Base-by-base conservation (phyloP, 2,113 vertebrate genomes). In the Haliaeetus leucogaster region DNA sequence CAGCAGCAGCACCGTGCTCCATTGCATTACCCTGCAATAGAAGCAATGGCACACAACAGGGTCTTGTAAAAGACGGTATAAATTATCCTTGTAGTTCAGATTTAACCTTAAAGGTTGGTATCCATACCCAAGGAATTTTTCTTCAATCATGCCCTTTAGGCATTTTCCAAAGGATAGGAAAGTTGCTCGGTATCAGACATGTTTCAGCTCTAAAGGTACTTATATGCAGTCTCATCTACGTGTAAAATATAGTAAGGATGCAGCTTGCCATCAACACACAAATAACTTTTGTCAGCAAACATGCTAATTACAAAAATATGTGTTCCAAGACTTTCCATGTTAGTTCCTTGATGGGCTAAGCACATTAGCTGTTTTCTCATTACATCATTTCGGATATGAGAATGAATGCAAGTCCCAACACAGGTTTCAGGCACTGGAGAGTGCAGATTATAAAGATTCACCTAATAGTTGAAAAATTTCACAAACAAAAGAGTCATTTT, bases 241-340 rank as follows among this genome's bases (percentile, higher is more conserved):
- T 63, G 30, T 61, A 88, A 91, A 94, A 81, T 55, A 59, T 22
- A 58, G n/a, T 38, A 80, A 16, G 3, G 86, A 87, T 89, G 29
- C 56, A 70, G 21, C n/a, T 90, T 95, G 82, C 62, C 82, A 73
- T 87, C 86, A 87, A 87, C 70, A 81, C 45, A 34, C 58, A 91
- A 83, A 90, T 13, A 93, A 79, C 78, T 88, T 97, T 81, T 95
- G 93, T 96, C 94, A 97, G 97, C 93, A 95, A 86, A 88, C n/a
- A 17, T 43, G 66, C 25, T 96, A 95, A 95, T 96, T 88, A 73
- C 47, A 36, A 55, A 70, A 88, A 77, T 88, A 38, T 10, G 48
- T 59, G 71, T 80, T 95, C 78, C 87, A 91, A 93, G 55, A 19
- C 26, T 88, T 87, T 42, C 85, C 6, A 4, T 52, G 20, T 77